These are phyloP conservation scores for Setophaga petechia DNA, from an alignment of 2,113 vertebrate species.

Conservation along the genomic window DNA sequence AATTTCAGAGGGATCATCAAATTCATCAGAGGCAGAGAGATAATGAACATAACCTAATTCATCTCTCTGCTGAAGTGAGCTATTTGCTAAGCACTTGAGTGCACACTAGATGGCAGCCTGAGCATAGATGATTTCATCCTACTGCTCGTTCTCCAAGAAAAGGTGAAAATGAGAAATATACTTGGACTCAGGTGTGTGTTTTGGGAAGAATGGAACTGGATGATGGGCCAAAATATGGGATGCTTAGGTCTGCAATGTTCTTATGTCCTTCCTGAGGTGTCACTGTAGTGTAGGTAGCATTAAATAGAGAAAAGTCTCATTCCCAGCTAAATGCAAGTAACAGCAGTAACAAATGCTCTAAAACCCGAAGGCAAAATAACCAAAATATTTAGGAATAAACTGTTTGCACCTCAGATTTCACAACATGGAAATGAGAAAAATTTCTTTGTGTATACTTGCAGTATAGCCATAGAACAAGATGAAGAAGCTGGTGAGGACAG, in stretches of 20 bases:
- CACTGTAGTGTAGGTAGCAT: not conserved
- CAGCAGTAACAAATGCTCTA: not conserved
- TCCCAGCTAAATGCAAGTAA: not conserved
- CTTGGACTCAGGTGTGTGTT: not conserved
- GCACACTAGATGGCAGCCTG: conserved; percentile 65
- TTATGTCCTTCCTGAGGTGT: rapidly evolving
- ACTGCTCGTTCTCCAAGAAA: not conserved
- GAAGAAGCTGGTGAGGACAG: not conserved
- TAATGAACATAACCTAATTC: not conserved
- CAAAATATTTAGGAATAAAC: not conserved
- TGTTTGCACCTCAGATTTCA: not conserved
- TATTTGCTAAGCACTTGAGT: not conserved
- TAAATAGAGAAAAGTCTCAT: not conserved
- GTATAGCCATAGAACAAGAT: not conserved
- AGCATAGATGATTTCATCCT: not conserved
- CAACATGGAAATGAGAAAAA: not conserved
- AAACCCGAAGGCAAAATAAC: not conserved
- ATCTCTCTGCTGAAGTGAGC: not conserved
- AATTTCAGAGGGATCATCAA: not conserved
- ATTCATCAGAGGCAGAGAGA: conserved; percentile 5
- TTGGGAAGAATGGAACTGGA: not conserved
- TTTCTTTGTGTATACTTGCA: not conserved
- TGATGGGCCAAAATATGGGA: not conserved
- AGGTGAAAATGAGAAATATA: not conserved
- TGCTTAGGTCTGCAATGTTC: not conserved